Evolutionary conservation across 1,140 invertebrate genomes (phyloP), one percentile per base, ranked within the genome.

Genomic region (Drosophila auraria): DNA sequence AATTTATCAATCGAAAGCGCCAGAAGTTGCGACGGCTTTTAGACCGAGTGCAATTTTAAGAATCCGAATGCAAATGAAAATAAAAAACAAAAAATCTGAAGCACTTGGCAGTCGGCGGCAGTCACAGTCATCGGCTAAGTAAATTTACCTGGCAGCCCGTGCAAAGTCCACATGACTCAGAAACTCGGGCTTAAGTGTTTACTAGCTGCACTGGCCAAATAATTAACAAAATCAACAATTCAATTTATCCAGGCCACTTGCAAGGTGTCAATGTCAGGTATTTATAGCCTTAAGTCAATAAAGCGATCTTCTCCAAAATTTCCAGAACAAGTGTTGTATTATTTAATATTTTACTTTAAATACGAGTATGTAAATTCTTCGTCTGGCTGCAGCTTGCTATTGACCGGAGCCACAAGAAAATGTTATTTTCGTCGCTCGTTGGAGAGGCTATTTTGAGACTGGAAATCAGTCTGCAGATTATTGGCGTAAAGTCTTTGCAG

Each of bases 261-360:
- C 17, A 61, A 83, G 80, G 83, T 89, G 83, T 89, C 86, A 89
- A 89, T 83, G 64, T 70, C 65, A 78, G 51, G 47, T 36, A 38
- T 60, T 60, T 44, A 72, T 72, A 50, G 45, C 70, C 68, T 23
- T 27, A 60, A 60, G 23, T 42, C 54, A 72, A 51, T 60, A 66
- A 72, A 12, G 23, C 25, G 64, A 56, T 30, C 44, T 70, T 36
- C 25, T 62, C 63, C 63, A 9, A 12, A 6, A 17, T 25, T 44
- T 12, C 36, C 36, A 58, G 17, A 33, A 53, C 4, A 62, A 33
- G 12, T n/a, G 15, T 1, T 40, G 15, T 17, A 27, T 7, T 17
- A 20, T 17, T 36, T 63, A 59, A 40, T 40, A 60, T 40, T 42
- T 14, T 4, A 20, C 59, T 59, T 60, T 5, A 30, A 59, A 59